Conservation (phyloP, 2,797 vertebrate species). For the Hoplostethus mediterraneus region DNA sequence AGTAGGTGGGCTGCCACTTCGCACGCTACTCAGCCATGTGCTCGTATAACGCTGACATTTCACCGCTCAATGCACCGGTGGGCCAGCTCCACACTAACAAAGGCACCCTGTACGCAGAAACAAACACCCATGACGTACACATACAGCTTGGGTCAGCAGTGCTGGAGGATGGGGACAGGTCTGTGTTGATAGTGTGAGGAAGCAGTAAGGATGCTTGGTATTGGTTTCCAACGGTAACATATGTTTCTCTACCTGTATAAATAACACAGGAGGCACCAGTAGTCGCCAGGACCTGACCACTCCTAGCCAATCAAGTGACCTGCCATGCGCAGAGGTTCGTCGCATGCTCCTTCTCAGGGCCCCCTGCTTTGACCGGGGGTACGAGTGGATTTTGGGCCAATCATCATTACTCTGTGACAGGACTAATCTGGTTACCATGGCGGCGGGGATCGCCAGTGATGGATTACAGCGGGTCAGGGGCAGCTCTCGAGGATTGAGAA, state of each 20-base stretch:
- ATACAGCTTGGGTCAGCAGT: conserved; percentile 1
- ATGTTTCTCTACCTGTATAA: background rate
- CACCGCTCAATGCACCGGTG: conserved; percentile 61
- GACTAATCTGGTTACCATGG: conserved; percentile 73
- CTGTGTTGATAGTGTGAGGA: conserved; percentile 14
- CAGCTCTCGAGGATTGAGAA: conserved; percentile 61
- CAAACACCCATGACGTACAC: conserved; percentile 55
- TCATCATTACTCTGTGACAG: conserved; percentile 82
- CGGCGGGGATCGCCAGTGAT: conserved; percentile 74
- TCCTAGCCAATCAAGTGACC: conserved; percentile 16
- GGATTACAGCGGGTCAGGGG: conserved; percentile 62
- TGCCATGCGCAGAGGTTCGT: conserved; percentile 20
- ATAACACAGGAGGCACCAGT: background rate
- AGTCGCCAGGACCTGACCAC: conserved; percentile 9
- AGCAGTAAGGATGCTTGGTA: too few relatives aligned
- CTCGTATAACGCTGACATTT: conserved; percentile 74
- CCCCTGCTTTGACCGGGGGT: conserved; percentile 15
- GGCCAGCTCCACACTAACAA: conserved; percentile 58
- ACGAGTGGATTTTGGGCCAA: conserved; percentile 70
- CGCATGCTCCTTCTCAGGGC: conserved; percentile 15
- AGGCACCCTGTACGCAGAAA: conserved; percentile 51
- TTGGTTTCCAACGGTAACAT: background rate
- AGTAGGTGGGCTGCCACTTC: conserved; percentile 30
- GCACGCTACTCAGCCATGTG: conserved; percentile 41
- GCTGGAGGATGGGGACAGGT: conserved; percentile 29